A percentile compares a stretch with the other conserved stretches of the same genome.
Conservation (phyloP, 2,888 invertebrate genomes). For the Meteorus colon region DNA sequence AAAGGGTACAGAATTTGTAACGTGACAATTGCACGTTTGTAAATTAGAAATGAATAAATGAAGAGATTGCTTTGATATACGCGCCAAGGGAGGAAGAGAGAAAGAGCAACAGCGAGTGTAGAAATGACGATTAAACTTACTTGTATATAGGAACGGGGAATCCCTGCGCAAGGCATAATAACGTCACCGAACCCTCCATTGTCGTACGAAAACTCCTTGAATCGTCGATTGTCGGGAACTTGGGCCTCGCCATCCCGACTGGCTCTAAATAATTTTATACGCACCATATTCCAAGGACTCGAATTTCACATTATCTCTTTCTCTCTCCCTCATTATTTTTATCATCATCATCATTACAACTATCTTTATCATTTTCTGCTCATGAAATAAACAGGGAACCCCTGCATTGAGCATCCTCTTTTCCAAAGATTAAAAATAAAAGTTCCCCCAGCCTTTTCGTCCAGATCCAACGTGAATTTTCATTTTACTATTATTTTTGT, state of each 20-base stretch:
- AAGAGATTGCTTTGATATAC: neutral
- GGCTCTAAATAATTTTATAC: slow-evolving; percentile 72
- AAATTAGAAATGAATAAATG: neutral
- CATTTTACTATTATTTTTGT: neutral
- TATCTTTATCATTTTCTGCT: slow-evolving; percentile 9
- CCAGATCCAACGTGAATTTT: neutral
- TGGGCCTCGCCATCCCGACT: slow-evolving; percentile 77
- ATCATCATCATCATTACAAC: slow-evolving; percentile 22
- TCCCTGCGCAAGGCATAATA: slow-evolving; percentile 83
- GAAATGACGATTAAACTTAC: slow-evolving; percentile 69
- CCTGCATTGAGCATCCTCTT: slow-evolving; percentile 77
- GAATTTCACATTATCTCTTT: slow-evolving; percentile 32
- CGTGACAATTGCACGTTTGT: neutral
- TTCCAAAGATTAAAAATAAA: neutral
- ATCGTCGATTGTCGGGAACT: slow-evolving; percentile 74
- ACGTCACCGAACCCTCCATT: slow-evolving; percentile 74
- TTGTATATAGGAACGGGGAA: slow-evolving; percentile 78
- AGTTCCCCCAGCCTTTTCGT: neutral
- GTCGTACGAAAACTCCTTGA: slow-evolving; percentile 64
- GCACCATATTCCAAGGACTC: slow-evolving; percentile 38
- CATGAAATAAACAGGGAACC: slow-evolving; percentile 74
- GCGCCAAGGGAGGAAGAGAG: slow-evolving; percentile 36
- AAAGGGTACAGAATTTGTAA: neutral
- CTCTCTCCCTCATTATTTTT: slow-evolving; percentile 38
- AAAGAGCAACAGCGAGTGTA: neutral